Evolutionary conservation across 2,797 vertebrate genomes (phyloP).

Genomic region (Heterohyrax brucei): DNA sequence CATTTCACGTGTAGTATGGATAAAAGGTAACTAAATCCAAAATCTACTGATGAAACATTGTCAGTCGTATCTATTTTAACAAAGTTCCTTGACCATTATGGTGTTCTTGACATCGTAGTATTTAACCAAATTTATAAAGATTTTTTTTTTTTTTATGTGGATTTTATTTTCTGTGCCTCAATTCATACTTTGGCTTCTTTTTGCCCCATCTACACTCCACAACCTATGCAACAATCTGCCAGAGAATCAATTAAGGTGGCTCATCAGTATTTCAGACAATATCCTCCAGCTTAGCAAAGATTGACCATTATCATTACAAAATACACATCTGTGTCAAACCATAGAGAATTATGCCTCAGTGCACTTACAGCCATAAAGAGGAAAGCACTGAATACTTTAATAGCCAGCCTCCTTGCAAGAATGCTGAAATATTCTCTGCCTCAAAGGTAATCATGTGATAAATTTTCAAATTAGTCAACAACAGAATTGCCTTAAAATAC

Average conservation of each 20-base stretch:
- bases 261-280: constrained; percentile 79
- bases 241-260: constrained; percentile 71
- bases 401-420: constrained; percentile 71
- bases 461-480: constrained; percentile 80
- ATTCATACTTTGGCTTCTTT: constrained; percentile 36
- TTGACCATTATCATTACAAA: constrained; percentile 83
- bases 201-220: background rate
- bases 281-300: constrained; percentile 72
- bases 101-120: constrained; percentile 30
- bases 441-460: constrained; percentile 75
- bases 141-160: background rate
- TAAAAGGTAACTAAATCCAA: constrained; percentile 1
- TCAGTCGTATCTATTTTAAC: constrained; percentile 56
- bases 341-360: constrained; percentile 78
- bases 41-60: constrained; percentile 34
- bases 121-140: background rate
- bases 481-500: constrained; percentile 62
- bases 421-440: constrained; percentile 68
- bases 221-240: constrained; percentile 46
- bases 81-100: constrained; percentile 27
- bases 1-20: background rate
- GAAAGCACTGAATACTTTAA: constrained; percentile 80
- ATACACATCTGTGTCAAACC: constrained; percentile 79
- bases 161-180: constrained; percentile 53
- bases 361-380: constrained; percentile 73